These are phyloP conservation scores for Lymantria dispar DNA, from an alignment of 2,888 invertebrate genomes.

Conservation along the genomic window DNA sequence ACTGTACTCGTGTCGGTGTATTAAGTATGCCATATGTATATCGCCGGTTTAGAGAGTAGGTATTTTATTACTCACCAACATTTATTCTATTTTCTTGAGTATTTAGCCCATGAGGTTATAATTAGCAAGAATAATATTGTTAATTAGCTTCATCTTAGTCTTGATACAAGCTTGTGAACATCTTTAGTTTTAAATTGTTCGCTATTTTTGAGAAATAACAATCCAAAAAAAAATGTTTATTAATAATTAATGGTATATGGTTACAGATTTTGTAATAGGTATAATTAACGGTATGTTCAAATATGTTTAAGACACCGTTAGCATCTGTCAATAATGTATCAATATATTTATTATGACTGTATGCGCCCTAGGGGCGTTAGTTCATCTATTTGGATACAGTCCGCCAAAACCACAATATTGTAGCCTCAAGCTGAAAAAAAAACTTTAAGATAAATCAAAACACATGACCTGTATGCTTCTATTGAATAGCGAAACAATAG, in stretches of 20 bases:
- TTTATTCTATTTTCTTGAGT: background rate
- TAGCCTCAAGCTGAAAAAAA: conserved; percentile 1
- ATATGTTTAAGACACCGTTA: conserved; percentile 1
- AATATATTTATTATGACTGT: conserved; percentile 3
- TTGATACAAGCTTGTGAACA: background rate
- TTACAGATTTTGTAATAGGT: too few species aligned
- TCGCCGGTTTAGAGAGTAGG: background rate
- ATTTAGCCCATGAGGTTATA: background rate
- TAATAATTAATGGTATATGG: too few species aligned
- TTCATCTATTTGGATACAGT: conserved; percentile 3
- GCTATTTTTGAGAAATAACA: background rate
- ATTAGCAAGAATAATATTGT: background rate
- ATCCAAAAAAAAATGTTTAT: too few species aligned
- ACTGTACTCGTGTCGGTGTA: background rate
- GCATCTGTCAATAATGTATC: conserved; percentile 4
- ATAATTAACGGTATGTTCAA: background rate
- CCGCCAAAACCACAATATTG: conserved; percentile 6
- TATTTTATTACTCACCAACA: background rate
- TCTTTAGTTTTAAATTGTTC: background rate
- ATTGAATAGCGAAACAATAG: conserved; percentile 31
- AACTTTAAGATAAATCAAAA: conserved; percentile 18
- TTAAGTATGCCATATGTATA: background rate
- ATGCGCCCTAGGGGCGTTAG: background rate
- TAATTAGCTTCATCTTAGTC: background rate
- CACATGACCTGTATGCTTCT: conserved; percentile 22